phyloP scores from a whole-genome alignment of 2,797 vertebrate genomes.

The Myotis findleyi region DNA sequence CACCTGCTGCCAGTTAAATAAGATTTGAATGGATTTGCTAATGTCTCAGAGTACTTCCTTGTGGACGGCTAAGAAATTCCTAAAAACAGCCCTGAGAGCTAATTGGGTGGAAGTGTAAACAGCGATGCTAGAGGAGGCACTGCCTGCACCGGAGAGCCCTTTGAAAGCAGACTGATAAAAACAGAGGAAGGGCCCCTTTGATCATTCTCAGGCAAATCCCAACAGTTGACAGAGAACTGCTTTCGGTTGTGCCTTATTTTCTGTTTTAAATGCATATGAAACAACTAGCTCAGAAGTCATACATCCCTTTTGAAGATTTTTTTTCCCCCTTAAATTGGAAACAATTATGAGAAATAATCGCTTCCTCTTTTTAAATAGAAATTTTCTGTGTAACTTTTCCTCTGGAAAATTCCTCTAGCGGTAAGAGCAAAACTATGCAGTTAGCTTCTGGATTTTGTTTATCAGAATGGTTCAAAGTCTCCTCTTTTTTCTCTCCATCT shows the following conservation, averaged over 20 bases:
- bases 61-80: constrained; percentile 68
- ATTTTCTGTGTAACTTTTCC: constrained; percentile 8
- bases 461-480: background rate
- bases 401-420: background rate
- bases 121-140: constrained; percentile 70
- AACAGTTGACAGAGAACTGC: constrained; percentile 74
- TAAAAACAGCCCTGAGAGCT: constrained; percentile 70
- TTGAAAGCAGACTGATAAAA: constrained; percentile 78
- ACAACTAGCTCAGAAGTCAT: constrained; percentile 74
- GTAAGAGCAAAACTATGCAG: background rate
- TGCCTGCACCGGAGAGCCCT: constrained; percentile 54
- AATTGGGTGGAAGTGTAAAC: constrained; percentile 63
- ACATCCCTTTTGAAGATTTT: constrained; percentile 64
- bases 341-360: constrained; percentile 54
- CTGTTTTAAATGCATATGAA: constrained; percentile 74
- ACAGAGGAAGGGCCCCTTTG: constrained; percentile 61
- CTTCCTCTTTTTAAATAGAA: constrained; percentile 43
- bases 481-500: background rate
- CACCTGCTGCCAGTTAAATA: constrained; percentile 62
- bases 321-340: background rate
- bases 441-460: constrained; percentile 32
- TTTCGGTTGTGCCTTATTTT: constrained; percentile 77
- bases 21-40: constrained; percentile 61
- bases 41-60: constrained; percentile 75
- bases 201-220: constrained; percentile 83